Conservation (phyloP, 2,888 invertebrate genomes). For the Thereva unica region DNA sequence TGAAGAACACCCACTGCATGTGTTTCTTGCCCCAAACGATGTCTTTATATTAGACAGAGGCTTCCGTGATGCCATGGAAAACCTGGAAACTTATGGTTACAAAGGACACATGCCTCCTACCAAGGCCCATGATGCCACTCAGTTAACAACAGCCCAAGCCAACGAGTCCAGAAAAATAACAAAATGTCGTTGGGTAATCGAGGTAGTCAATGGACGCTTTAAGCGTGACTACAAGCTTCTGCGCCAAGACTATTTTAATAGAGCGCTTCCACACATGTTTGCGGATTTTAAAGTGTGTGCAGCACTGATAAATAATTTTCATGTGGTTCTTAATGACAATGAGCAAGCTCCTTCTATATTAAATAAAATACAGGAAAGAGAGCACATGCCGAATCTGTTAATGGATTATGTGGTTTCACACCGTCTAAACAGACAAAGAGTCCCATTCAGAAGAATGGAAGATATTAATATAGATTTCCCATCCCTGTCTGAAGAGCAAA, state of each 20-base stretch:
- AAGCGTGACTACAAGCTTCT: too few species aligned
- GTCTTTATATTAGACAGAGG: background rate
- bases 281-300: background rate
- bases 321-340: background rate
- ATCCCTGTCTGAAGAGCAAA: background rate
- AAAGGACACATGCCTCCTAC: background rate
- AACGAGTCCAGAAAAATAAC: background rate
- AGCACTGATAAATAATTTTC: background rate
- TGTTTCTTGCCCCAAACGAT: background rate
- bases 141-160: background rate
- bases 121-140: background rate
- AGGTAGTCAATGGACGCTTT: background rate
- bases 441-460: background rate
- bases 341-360: background rate
- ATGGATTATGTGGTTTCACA: background rate
- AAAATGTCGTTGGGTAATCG: slow-evolving; percentile 2
- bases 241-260: slow-evolving; percentile 12
- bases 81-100: background rate
- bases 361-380: slow-evolving; percentile 1
- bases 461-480: background rate
- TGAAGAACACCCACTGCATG: background rate
- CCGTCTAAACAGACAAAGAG: background rate
- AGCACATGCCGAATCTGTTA: background rate
- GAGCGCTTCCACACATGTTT: slow-evolving; percentile 2
- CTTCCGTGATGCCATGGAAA: background rate